Base-by-base conservation (phyloP, 1,140 invertebrate species). In the Lasioglossum baleicum region DNA sequence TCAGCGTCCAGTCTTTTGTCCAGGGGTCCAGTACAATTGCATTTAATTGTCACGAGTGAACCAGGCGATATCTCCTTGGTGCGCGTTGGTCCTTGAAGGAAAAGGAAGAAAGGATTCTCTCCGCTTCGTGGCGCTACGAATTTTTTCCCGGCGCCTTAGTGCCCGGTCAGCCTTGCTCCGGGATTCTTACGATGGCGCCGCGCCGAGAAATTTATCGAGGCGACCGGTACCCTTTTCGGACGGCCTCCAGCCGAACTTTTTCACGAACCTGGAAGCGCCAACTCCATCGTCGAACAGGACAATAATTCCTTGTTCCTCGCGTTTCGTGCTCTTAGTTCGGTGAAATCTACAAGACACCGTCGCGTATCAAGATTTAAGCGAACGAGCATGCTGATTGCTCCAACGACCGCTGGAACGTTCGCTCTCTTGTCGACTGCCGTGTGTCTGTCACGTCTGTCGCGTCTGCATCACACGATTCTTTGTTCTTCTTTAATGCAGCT, bases 41-140 rank as follows among this genome's bases (percentile, higher is more conserved):
- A 58, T 83, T 83, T 83, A 83, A 83, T 83, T 81, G 81, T 83
- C 81, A 44, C 78, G 67, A 70, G n/a, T 31, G 72, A 60, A 66
- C 65, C 51, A 72, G 64, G 51, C 35, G 31, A 11, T 51, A 11
- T 51, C 65, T 48, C 81, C 70, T 82, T 68, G 80, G 79, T 67
- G 0, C 3, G 56, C 68, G n/a, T 17, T 11, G 35, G 75, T 68
- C 56, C 40, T 42, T 40, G 71, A 17, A 17, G 53, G 20, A 51
- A 35, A 72, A 81, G 53, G 65, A 80, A 68, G 42, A 61, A 60
- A 63, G 64, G 31, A 81, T 81, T 31, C 67, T 31, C 67, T 31
- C 67, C 26, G 51, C 0, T 2, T 26, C 11, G 51, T 56, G 53
- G 48, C 68, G 51, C 68, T 31, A 40, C 51, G 26, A 7, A n/a